Evolutionary conservation across 2,113 vertebrate genomes (phyloP).

Genomic region (Actinemys pallida): DNA sequence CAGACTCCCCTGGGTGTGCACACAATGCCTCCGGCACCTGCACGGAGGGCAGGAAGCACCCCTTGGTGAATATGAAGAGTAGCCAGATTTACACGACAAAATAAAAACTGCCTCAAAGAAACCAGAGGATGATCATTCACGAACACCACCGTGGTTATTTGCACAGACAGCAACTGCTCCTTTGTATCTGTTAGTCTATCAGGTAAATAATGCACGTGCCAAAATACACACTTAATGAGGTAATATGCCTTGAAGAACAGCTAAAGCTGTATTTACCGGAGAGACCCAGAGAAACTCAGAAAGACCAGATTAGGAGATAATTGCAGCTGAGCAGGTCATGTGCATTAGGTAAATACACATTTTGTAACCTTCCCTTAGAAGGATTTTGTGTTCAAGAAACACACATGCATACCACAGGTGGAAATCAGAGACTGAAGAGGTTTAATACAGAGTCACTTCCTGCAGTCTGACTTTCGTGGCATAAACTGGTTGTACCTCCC

Average conservation of each 20-base stretch:
- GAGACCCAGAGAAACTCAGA: constrained; percentile 79
- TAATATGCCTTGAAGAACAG: constrained; percentile 81
- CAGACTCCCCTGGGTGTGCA: neutral
- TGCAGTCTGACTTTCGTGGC: rapidly evolving
- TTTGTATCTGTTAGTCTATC: constrained; percentile 78
- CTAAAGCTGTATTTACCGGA: constrained; percentile 84
- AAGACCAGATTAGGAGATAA: constrained; percentile 83
- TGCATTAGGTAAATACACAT: constrained; percentile 79
- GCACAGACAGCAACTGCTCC: constrained; percentile 78
- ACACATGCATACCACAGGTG: neutral
- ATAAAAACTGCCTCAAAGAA: rapidly evolving
- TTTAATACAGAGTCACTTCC: neutral
- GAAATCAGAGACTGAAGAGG: constrained; percentile 5
- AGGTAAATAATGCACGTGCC: constrained; percentile 84
- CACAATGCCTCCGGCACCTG: rapidly evolving
- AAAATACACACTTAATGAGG: constrained; percentile 86
- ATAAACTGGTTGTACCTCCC: neutral
- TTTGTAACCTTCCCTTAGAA: constrained; percentile 74
- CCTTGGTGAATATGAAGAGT: neutral
- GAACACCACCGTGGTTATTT: constrained; percentile 70
- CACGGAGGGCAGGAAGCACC: neutral
- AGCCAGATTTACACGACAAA: neutral
- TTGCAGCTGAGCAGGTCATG: constrained; percentile 79
- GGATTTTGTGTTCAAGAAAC: constrained; percentile 28
- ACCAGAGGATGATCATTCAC: rapidly evolving